Conservation (phyloP, 1,140 invertebrate species). For the Bombyx mori region DNA sequence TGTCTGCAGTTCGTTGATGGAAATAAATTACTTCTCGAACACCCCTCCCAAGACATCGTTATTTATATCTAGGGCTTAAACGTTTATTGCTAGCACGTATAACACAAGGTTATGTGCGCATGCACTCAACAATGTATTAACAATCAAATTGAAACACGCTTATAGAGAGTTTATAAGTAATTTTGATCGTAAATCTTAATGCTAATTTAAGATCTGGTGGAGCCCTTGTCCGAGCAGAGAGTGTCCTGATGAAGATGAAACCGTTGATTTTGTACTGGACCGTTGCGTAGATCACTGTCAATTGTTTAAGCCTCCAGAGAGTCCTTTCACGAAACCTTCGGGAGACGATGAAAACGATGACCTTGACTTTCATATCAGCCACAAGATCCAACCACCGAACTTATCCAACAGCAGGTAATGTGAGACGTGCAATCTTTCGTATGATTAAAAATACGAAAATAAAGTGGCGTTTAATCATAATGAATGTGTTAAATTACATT, state of each 20-base stretch:
- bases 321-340: slow-evolving; percentile 28
- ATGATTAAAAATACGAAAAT: no score
- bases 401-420: slow-evolving; percentile 43
- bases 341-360: slow-evolving; percentile 62
- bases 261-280: slow-evolving; percentile 77
- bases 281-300: slow-evolving; percentile 79
- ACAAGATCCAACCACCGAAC: slow-evolving; percentile 61
- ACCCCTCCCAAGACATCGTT: slow-evolving; percentile 3
- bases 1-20: slow-evolving; percentile 3
- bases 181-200: neutral
- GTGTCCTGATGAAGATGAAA: slow-evolving; percentile 79
- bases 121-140: no score
- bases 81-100: neutral
- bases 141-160: no score
- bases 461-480: neutral
- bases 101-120: neutral
- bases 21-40: slow-evolving; percentile 8
- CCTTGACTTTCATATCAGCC: slow-evolving; percentile 65
- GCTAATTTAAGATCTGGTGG: slow-evolving; percentile 77
- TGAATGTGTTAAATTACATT: neutral
- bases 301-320: slow-evolving; percentile 58
- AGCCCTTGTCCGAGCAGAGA: slow-evolving; percentile 81
- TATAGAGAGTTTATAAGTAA: no score
- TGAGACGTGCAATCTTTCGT: neutral
- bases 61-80: slow-evolving; percentile 2